Percentiles rank a stretch among this genome's conserved stretches.
phyloP scores from a whole-genome alignment of 2,888 invertebrate genomes.

The Ceramica pisi region DNA sequence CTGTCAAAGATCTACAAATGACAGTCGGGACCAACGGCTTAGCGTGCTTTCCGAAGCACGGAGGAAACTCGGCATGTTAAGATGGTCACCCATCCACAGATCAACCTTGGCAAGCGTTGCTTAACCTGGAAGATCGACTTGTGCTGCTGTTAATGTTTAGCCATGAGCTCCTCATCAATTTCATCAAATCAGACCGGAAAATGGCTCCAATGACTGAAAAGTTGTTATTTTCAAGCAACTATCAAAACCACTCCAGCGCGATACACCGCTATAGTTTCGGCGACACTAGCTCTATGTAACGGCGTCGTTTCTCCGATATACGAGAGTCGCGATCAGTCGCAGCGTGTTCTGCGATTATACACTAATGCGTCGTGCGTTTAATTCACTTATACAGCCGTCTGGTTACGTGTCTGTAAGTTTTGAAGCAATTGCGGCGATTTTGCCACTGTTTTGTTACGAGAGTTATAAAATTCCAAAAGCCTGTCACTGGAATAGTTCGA shows the following conservation, averaged over 20 bases:
- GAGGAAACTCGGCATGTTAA: too few relatives aligned
- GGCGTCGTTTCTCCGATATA: constrained; percentile 85
- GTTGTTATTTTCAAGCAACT: constrained; percentile 56
- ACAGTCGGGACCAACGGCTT: too few relatives aligned
- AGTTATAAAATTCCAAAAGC: background rate
- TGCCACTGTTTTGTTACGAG: constrained; percentile 20
- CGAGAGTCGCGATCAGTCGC: constrained; percentile 77
- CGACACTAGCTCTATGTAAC: constrained; percentile 81
- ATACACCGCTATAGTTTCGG: constrained; percentile 73
- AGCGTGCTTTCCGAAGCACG: too few relatives aligned
- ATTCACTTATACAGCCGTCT: constrained; percentile 75
- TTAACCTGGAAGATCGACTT: too few relatives aligned
- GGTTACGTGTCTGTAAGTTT: constrained; percentile 67
- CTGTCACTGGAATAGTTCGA: background rate
- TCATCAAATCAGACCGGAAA: too few relatives aligned
- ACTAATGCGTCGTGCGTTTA: constrained; percentile 81
- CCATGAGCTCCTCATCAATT: too few relatives aligned
- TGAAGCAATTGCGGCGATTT: constrained; percentile 23
- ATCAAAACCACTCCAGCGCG: constrained; percentile 66
- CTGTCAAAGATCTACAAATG: too few relatives aligned
- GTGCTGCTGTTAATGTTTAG: too few relatives aligned
- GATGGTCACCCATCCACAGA: too few relatives aligned
- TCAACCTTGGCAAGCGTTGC: too few relatives aligned
- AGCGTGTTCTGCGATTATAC: constrained; percentile 80
- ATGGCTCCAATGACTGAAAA: too few relatives aligned